These are phyloP conservation scores for Cantharis rustica DNA, from an alignment of 2,888 invertebrate species.

Conservation along the genomic window DNA sequence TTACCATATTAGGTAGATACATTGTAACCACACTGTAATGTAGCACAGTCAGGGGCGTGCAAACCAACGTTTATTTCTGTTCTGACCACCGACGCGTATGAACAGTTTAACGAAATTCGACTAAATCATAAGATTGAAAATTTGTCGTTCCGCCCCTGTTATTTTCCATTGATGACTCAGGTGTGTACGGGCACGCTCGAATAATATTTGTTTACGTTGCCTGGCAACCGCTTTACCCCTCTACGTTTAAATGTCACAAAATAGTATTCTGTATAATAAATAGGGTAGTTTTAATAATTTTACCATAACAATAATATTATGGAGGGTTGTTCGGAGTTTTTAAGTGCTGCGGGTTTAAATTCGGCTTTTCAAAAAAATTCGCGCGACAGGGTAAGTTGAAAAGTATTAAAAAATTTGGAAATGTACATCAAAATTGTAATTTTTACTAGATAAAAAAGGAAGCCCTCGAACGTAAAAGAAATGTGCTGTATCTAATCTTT, in stretches of 20 bases:
- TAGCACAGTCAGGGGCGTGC: neutral
- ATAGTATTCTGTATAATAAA: neutral
- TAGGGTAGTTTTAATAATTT: neutral
- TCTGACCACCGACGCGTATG: no score
- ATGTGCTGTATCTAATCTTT: slow-evolving; percentile 67
- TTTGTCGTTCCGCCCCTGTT: no score
- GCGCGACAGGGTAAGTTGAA: slow-evolving; percentile 15
- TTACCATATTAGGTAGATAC: neutral
- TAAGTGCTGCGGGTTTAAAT: slow-evolving; percentile 15
- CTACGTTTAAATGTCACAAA: neutral
- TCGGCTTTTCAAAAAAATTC: slow-evolving; percentile 14
- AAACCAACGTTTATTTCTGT: no score
- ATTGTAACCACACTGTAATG: neutral
- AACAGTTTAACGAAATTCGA: no score
- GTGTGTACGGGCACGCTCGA: neutral
- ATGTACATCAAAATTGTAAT: neutral
- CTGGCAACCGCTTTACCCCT: slow-evolving; percentile 7
- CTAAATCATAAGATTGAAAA: no score
- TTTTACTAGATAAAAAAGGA: slow-evolving; percentile 44
- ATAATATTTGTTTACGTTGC: slow-evolving; percentile 1
- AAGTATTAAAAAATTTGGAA: neutral
- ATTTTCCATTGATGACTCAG: neutral
- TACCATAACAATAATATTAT: neutral
- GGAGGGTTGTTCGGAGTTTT: slow-evolving; percentile 21
- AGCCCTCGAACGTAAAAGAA: slow-evolving; percentile 55